Conservation (phyloP, 2,113 vertebrate genomes). For the Leiothrix lutea region DNA sequence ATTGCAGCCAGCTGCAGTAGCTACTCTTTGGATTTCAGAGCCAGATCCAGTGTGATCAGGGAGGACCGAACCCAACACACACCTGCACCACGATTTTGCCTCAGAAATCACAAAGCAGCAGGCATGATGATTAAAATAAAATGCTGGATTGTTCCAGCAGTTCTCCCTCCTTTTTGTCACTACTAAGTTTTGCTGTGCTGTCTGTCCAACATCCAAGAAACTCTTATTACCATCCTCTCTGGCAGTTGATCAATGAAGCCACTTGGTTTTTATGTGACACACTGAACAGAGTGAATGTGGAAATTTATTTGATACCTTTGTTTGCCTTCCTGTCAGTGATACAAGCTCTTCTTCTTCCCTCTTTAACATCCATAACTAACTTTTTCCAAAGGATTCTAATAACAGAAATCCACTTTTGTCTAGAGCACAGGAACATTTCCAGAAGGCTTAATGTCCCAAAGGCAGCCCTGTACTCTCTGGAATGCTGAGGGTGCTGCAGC, state of each 20-base stretch:
- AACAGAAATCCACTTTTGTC: constrained; percentile 6
- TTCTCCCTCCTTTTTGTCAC: neutral
- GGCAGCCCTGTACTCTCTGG: neutral
- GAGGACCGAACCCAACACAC: neutral
- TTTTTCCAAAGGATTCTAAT: neutral
- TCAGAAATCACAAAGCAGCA: neutral
- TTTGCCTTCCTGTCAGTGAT: neutral
- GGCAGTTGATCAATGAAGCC: neutral
- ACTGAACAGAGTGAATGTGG: neutral
- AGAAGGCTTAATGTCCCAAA: neutral
- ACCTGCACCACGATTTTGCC: neutral
- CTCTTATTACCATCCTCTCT: neutral
- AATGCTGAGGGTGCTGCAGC: neutral
- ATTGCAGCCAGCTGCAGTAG: neutral
- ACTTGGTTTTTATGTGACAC: neutral
- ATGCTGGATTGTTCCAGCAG: neutral
- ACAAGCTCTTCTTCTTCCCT: constrained; percentile 20
- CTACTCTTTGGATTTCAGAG: neutral
- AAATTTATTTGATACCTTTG: neutral
- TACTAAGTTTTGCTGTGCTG: neutral
- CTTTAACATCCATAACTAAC: neutral
- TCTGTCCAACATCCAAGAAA: neutral
- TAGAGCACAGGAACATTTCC: neutral
- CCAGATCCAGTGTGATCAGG: neutral
- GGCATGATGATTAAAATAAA: neutral